Percentiles rank a stretch among this genome's conserved stretches.
These are phyloP conservation scores for Morpho deidamia DNA, from an alignment of 2,888 invertebrate genomes.

Conservation along the genomic window DNA sequence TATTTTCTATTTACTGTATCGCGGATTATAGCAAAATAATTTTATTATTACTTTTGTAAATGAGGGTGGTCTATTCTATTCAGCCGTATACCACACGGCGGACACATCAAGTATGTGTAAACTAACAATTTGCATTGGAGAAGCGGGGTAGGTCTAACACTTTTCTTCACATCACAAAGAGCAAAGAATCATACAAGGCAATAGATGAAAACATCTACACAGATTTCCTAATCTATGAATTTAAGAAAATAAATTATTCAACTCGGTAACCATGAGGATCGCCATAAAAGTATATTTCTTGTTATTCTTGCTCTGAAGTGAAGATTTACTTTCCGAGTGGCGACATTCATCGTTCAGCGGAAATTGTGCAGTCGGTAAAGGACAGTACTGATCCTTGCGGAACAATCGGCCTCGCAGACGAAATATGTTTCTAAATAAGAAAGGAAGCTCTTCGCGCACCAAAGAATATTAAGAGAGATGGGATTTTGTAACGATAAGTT, in stretches of 20 bases:
- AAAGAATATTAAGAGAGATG: constrained; percentile 1
- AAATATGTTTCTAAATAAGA: constrained; percentile 52
- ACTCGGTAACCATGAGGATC: background rate
- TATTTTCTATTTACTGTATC: no score
- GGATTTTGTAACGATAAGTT: no score
- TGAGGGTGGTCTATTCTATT: no score
- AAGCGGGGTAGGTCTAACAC: no score
- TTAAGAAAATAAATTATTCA: background rate
- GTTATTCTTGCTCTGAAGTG: constrained; percentile 3
- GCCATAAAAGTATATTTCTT: constrained; percentile 7
- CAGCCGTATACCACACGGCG: no score
- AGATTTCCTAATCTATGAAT: no score
- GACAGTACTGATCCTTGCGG: constrained; percentile 34
- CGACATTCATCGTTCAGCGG: constrained; percentile 6
- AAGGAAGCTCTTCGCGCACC: constrained; percentile 1
- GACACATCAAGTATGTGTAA: no score
- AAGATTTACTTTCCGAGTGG: constrained; percentile 15
- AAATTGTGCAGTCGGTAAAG: constrained; percentile 14
- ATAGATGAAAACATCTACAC: no score
- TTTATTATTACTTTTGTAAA: no score
- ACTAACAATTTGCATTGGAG: no score
- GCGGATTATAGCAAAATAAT: no score
- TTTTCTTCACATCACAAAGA: background rate
- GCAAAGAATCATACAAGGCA: no score
- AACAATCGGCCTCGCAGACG: constrained; percentile 38